These are phyloP conservation scores for Masticophis lateralis DNA, from an alignment of 2,797 vertebrate species.

Conservation along the genomic window DNA sequence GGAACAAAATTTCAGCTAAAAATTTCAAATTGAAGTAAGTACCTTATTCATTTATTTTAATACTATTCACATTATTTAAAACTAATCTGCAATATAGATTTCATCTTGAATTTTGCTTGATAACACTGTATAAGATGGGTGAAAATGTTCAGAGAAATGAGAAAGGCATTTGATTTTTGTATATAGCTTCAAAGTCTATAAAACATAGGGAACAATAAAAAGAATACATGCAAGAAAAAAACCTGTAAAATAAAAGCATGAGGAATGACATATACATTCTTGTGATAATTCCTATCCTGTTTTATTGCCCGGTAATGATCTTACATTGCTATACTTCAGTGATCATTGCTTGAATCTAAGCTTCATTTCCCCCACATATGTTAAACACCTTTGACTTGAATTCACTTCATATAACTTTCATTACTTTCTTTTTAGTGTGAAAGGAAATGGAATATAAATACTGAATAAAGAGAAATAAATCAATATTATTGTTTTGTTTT, in stretches of 20 bases:
- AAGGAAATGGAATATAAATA: constrained; percentile 67
- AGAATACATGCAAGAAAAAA: constrained; percentile 64
- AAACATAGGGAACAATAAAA: constrained; percentile 65
- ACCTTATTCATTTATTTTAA: constrained; percentile 41
- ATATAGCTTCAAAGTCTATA: constrained; percentile 66
- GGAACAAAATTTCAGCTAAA: constrained; percentile 32
- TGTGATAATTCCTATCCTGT: constrained; percentile 68
- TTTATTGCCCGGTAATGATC: constrained; percentile 70
- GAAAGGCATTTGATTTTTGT: constrained; percentile 57
- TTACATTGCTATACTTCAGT: constrained; percentile 68
- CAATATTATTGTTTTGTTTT: constrained; percentile 67
- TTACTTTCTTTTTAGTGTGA: constrained; percentile 66
- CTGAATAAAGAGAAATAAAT: constrained; percentile 66
- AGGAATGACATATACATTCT: constrained; percentile 68
- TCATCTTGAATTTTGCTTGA: constrained; percentile 53
- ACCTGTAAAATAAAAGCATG: constrained; percentile 61
- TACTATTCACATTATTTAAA: constrained; percentile 52
- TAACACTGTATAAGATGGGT: constrained; percentile 55
- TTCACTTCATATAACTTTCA: constrained; percentile 69
- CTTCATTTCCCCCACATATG: constrained; percentile 69
- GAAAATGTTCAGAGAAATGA: constrained; percentile 62
- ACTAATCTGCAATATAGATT: constrained; percentile 34
- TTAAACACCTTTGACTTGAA: constrained; percentile 70
- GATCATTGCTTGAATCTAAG: constrained; percentile 71
- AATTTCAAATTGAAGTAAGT: constrained; percentile 26